Percentiles rank a stretch among this genome's conserved stretches.
phyloP scores from a whole-genome alignment of 2,797 vertebrate species.

The Characodon lateralis region DNA sequence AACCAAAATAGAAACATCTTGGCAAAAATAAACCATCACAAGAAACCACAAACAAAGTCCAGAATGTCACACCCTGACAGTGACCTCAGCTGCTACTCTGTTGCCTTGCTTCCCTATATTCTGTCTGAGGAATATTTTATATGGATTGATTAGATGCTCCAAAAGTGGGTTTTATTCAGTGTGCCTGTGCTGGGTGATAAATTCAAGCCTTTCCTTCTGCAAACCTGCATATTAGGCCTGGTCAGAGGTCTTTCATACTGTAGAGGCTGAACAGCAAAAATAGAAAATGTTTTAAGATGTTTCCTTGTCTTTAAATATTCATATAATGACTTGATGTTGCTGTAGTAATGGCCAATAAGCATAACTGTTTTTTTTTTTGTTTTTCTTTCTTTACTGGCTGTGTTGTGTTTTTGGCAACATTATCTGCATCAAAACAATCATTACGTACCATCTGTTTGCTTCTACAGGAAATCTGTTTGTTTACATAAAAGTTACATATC shows the following conservation, averaged over 20 bases:
- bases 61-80: neutral
- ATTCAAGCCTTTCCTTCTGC: slow-evolving; percentile 14
- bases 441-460: slow-evolving; percentile 2
- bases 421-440: slow-evolving; percentile 12
- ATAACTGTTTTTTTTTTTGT: slow-evolving; percentile 47
- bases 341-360: slow-evolving; percentile 61
- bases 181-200: neutral
- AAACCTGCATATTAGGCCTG: slow-evolving; percentile 23
- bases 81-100: neutral
- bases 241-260: slow-evolving; percentile 69
- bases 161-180: slow-evolving; percentile 20
- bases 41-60: too few species aligned
- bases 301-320: slow-evolving; percentile 72
- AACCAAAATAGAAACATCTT: too few species aligned
- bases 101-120: neutral
- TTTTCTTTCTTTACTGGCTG: neutral
- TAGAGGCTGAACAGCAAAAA: slow-evolving; percentile 67
- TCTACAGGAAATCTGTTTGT: neutral
- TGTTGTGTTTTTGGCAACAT: slow-evolving; percentile 21
- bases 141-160: slow-evolving; percentile 27
- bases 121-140: neutral
- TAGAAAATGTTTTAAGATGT: slow-evolving; percentile 69
- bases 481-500: neutral
- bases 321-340: slow-evolving; percentile 45
- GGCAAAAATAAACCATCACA: too few species aligned